These are phyloP conservation scores for Harpegnathos saltator DNA, from an alignment of 1,140 invertebrate species.

Conservation along the genomic window DNA sequence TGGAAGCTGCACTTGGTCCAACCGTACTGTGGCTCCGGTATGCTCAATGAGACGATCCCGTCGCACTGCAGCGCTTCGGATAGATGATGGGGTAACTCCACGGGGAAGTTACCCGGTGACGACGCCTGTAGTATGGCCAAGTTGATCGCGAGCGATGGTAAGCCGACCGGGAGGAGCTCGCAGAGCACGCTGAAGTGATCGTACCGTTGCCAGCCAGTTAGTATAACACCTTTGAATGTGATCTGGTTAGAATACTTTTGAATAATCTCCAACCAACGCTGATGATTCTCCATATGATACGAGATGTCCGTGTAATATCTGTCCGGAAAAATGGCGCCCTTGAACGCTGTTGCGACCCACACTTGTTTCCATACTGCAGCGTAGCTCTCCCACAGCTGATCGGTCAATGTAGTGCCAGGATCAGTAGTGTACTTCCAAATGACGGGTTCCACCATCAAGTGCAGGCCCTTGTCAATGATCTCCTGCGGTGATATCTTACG, in stretches of 20 bases:
- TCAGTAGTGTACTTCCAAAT: slow-evolving; percentile 90
- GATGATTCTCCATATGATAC: slow-evolving; percentile 90
- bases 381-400: slow-evolving; percentile 92
- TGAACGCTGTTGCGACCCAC: slow-evolving; percentile 96
- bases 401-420: slow-evolving; percentile 87
- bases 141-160: slow-evolving; percentile 90
- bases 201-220: slow-evolving; percentile 92
- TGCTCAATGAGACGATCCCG: slow-evolving; percentile 75
- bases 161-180: slow-evolving; percentile 89
- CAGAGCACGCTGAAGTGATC: slow-evolving; percentile 93
- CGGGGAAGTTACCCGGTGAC: slow-evolving; percentile 73
- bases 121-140: slow-evolving; percentile 84
- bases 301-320: slow-evolving; percentile 87
- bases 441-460: slow-evolving; percentile 92
- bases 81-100: slow-evolving; percentile 75
- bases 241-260: slow-evolving; percentile 84
- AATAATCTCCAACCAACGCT: slow-evolving; percentile 90
- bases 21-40: slow-evolving; percentile 82
- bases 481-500: slow-evolving; percentile 89
- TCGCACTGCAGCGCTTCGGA: slow-evolving; percentile 78
- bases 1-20: slow-evolving; percentile 83
- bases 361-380: slow-evolving; percentile 92
- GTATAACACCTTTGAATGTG: slow-evolving; percentile 87
- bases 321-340: slow-evolving; percentile 94
- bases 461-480: slow-evolving; percentile 88